Base-by-base conservation (phyloP, 1,140 invertebrate species). In the Nebria ingens region DNA sequence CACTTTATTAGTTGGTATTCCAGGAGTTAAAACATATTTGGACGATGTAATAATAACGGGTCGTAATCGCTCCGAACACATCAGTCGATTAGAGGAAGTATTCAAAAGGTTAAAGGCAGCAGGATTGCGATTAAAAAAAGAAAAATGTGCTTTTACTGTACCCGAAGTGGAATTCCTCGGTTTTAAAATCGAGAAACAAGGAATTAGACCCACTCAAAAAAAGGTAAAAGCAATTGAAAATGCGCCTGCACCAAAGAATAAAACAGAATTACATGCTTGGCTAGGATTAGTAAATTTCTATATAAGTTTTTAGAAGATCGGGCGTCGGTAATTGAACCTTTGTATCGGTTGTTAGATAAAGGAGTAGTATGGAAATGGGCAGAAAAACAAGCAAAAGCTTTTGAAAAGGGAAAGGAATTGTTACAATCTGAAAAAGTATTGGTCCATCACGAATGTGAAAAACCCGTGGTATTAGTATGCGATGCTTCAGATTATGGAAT, bases 231-330 rank as follows among this genome's bases (percentile, higher is more conserved):
- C 71, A 2, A 71, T 76, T 49, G 21, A 53, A 19, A 61, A 68
- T 1, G 55, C 62, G 20, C 55, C 55, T 13, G 40, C 11, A 23
- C 61, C 68, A 19, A 55, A 29, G 6, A 66, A 63, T 38, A 58
- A 65, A 42, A 52, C 55, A 0, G 58, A 66, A 22, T 57, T 74
- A 19, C 17, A 64, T 58, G 55, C 60, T 38, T 65, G 70, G 19
- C 45, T 73, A 19, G 69, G 65, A 22, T 62, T 73, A 62, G 19
- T 65, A 21, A 66, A 69, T 61, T 65, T 66, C 63, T 68, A 64
- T 57, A 52, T 45, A 58, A 63, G 50, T 71, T 68, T 54, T 21
- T 68, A 12, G 59, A 55, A 19, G 62, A 65, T 52, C 57, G 66
- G 4, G 57, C 65, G 6, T 56, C 56, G 2, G 57, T 56, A 9